phyloP scores from a whole-genome alignment of 2,113 vertebrate genomes.

The Pangasianodon hypophthalmus region DNA sequence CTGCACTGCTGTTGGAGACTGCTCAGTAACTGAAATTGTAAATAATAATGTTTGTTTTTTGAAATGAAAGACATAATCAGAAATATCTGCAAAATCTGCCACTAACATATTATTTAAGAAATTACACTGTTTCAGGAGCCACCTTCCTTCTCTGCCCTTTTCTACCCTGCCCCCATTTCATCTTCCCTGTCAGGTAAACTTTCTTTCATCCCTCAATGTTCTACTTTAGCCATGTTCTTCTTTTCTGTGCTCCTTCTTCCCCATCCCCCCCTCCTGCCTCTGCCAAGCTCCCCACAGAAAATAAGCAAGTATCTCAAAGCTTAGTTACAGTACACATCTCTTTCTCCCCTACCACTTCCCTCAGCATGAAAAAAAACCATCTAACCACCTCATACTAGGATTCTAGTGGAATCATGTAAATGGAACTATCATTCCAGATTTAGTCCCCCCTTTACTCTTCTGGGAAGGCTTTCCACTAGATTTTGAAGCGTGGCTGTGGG shows the following conservation, averaged over 20 bases:
- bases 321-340: neutral
- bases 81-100: neutral
- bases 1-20: neutral
- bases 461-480: neutral
- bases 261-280: neutral
- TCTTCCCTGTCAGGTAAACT: constrained; percentile 6
- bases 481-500: neutral
- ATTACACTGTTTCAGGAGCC: neutral
- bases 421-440: neutral
- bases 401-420: neutral
- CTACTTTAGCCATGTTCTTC: constrained; percentile 8
- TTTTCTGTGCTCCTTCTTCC: neutral
- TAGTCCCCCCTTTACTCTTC: neutral
- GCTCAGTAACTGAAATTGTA: neutral
- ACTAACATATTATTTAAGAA: constrained; percentile 6
- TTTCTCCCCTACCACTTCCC: neutral
- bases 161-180: neutral
- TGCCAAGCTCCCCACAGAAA: neutral
- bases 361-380: neutral
- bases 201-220: constrained; percentile 18
- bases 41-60: neutral
- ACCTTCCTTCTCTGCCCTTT: constrained; percentile 3
- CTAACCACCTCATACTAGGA: neutral
- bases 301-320: constrained; percentile 4
- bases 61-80: neutral